phyloP scores from a whole-genome alignment of 2,113 vertebrate genomes.

The Agelaius tricolor region DNA sequence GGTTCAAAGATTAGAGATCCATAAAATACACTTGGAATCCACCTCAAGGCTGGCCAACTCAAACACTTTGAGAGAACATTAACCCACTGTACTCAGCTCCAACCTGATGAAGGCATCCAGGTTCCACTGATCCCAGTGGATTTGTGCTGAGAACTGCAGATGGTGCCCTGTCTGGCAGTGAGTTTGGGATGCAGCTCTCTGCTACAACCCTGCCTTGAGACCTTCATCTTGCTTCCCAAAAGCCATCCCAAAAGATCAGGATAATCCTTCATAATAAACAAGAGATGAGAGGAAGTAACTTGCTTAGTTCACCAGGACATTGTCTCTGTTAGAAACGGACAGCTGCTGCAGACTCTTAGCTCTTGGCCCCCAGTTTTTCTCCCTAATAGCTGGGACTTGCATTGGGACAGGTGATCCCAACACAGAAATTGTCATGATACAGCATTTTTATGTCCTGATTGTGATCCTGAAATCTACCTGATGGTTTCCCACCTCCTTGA shows the following conservation, averaged over 20 bases:
- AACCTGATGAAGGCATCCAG: neutral
- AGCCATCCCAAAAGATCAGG: neutral
- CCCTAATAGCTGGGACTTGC: neutral
- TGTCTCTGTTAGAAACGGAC: accelerated
- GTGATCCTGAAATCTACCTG: neutral
- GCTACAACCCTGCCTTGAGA: neutral
- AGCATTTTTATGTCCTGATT: neutral
- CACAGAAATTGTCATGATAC: accelerated
- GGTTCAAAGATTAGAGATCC: neutral
- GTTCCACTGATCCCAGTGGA: accelerated
- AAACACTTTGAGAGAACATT: neutral
- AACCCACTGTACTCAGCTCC: neutral
- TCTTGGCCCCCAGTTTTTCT: neutral
- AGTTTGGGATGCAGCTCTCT: neutral
- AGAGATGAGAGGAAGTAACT: neutral
- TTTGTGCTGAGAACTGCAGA: neutral
- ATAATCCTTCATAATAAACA: neutral
- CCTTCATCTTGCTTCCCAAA: neutral
- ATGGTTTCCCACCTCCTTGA: neutral
- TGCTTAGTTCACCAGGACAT: neutral
- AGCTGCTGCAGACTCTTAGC: neutral
- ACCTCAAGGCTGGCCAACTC: neutral
- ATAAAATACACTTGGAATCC: neutral
- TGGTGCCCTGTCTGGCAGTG: too few relatives aligned
- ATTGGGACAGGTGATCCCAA: neutral